phyloP scores from a whole-genome alignment of 2,113 vertebrate species.

The Pantherophis guttatus region DNA sequence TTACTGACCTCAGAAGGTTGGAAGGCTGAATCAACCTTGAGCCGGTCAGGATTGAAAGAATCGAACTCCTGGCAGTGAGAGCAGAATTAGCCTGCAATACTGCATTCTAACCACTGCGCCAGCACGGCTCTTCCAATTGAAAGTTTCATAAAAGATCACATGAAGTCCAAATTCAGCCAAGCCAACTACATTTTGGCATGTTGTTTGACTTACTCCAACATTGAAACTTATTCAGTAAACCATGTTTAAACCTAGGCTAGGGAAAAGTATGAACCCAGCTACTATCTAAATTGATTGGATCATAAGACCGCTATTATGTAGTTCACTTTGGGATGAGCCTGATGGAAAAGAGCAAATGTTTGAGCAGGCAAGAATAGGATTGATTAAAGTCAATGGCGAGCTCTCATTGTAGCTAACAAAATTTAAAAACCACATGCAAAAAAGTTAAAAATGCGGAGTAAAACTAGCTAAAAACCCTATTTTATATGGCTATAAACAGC shows the following conservation, averaged over 20 bases:
- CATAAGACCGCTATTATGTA: neutral
- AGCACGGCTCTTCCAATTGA: neutral
- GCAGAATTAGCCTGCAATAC: neutral
- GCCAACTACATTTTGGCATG: neutral
- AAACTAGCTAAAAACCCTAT: neutral
- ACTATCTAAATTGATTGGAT: neutral
- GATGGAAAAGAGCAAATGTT: neutral
- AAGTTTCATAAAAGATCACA: neutral
- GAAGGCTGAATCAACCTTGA: neutral
- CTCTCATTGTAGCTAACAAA: neutral
- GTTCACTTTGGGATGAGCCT: neutral
- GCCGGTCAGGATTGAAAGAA: neutral
- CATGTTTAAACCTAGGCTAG: neutral
- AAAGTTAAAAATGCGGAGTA: neutral
- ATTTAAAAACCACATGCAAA: neutral
- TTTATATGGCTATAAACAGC: neutral
- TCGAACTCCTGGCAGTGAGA: neutral
- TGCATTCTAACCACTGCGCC: neutral
- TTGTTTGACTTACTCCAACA: neutral
- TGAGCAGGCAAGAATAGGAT: neutral
- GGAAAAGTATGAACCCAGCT: neutral
- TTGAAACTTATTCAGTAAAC: neutral
- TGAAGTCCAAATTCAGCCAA: neutral
- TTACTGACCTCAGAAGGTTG: neutral
- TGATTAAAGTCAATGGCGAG: neutral